Evolutionary conservation across 2,888 invertebrate species (phyloP), one percentile per base, ranked within the genome.

Genomic region (Eupithecia tripunctaria): DNA sequence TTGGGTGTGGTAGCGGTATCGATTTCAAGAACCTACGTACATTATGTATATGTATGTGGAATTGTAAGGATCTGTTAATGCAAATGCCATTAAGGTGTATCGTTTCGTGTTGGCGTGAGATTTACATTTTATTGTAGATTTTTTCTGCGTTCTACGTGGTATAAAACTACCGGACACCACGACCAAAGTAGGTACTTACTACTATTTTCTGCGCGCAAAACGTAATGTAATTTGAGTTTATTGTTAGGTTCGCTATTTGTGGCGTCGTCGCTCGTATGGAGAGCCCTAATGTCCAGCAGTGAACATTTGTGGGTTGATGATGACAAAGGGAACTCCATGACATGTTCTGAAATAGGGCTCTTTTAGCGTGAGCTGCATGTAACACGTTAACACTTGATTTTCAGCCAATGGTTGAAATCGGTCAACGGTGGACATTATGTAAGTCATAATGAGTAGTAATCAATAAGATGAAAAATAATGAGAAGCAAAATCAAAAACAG

Each of bases 31-130:
- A 38, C 14, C 2, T 56, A 56, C 21, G 21, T 56, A n/a, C n/a
- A n/a, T n/a, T n/a, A 25, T 21, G 25, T 56, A 12, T 56, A 25
- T 60, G 60, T 60, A 29, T 27, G 67, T 15, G 60, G 68, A 68
- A 68, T n/a, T 15, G 41, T 25, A 15, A 36, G 38, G 38, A 38
- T 32, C n/a, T 36, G 36, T 36, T 64, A n/a, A 25, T 51, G 10
- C 51, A n/a, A 43, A 43, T 43, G 18, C 21, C 51, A n/a, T 32
- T 4, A 3, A 32, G 32, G 32, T 3, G 32, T 4, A 32, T 32
- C 32, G 32, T 32, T 32, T 32, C 32, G 2, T 32, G 32, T 32
- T 32, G 32, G 32, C 32, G 32, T 6, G 32, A 32, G 32, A 32
- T 32, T 32, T 6, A n/a, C n/a, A n/a, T n/a, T n/a, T n/a, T n/a